Evolutionary conservation across 64 coral and sea anemone species (phyloP), one percentile per base, ranked within the genome.

Genomic region (Pachyseris speciosa): DNA sequence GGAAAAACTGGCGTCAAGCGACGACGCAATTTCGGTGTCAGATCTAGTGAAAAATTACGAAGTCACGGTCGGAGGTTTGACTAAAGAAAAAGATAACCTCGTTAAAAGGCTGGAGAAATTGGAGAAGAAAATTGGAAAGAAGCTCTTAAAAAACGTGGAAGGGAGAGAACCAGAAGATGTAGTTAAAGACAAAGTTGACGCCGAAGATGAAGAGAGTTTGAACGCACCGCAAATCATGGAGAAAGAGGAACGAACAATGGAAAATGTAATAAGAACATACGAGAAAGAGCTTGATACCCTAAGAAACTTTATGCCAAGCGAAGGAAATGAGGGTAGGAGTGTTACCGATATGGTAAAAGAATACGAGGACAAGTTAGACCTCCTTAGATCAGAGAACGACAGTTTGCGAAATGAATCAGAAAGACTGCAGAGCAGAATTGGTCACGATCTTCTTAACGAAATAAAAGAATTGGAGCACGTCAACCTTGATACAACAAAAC

Each of bases 281-380:
- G 81, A 84, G 25, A 84, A 29, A 33, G 42, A 84, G 60, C 81
- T 84, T 13, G 61, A 65, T 45, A 60, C 22, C 25, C 60, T 67
- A 24, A 69, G 43, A 43, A 22, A 26, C 29, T 19, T 66, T 1
- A 17, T 43, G 28, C 24, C 47, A 57, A 79, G 29, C 7, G 49
- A 79, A 24, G 68, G 43, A 70, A 38, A 86, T 25, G 52, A 86
- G 41, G 66, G 59, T 9, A 37, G 58, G 11, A 30, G 83, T 28
- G 67, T 87, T 66, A 19, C 49, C 9, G 74, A 38, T 33, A 39
- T 87, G 10, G 45, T 91, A 32, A 39, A 85, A 41, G 59, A 74
- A 32, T 86, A 91, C 64, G 69, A 95, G 78, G 63, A 91, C 9
- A 69, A 84, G n/a, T 11, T 90, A 12, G 43, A 86, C 50, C 25